phyloP scores from a whole-genome alignment of 2,797 vertebrate genomes.

The Chelmon rostratus region DNA sequence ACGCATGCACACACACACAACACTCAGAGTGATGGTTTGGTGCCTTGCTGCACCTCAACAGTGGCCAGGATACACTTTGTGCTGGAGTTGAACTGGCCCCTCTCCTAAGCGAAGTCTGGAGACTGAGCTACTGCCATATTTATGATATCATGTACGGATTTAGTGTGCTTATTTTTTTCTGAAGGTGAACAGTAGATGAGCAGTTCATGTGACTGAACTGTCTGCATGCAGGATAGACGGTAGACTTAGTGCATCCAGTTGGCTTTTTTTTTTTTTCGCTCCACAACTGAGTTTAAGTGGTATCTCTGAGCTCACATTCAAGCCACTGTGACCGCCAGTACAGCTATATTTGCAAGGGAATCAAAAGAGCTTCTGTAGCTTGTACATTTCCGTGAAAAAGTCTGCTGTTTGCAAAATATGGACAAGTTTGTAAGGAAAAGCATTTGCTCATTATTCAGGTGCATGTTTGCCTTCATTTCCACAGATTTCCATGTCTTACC shows the following conservation, averaged over 20 bases:
- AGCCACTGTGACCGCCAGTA: constrained; percentile 61
- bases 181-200: constrained; percentile 25
- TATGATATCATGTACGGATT: background rate
- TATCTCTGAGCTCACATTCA: constrained; percentile 57
- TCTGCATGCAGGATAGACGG: constrained; percentile 20
- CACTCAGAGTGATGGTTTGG: background rate
- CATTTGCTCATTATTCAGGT: constrained; percentile 43
- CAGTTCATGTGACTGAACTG: constrained; percentile 23
- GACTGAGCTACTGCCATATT: background rate
- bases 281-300: constrained; percentile 57
- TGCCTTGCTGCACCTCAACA: background rate
- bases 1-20: too few species aligned
- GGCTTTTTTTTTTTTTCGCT: constrained; percentile 34
- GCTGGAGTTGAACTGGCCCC: background rate
- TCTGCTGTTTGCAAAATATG: constrained; percentile 44
- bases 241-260: constrained; percentile 31
- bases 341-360: constrained; percentile 72
- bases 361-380: constrained; percentile 71
- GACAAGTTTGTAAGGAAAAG: constrained; percentile 27
- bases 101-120: background rate
- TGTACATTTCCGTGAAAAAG: constrained; percentile 45
- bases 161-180: constrained; percentile 21
- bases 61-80: background rate
- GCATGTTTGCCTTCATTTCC: constrained; percentile 54
- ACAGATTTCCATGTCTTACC: constrained; percentile 83